A percentile compares a stretch with the other conserved stretches of the same genome.
Evolutionary conservation across 2,797 vertebrate species (phyloP).

Genomic region (Chelon auratus): DNA sequence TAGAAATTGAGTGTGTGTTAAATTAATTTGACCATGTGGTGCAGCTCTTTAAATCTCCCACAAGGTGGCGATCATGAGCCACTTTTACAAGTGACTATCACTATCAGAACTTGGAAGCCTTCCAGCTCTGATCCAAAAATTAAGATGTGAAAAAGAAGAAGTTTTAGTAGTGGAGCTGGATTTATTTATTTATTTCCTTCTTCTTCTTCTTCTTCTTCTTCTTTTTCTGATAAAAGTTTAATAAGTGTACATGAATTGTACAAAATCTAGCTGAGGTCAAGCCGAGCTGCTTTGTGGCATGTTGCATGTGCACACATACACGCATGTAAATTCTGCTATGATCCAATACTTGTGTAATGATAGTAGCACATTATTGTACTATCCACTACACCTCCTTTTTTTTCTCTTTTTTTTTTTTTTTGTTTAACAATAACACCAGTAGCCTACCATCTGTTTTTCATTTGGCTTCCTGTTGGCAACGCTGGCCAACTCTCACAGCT

Average conservation of each 20-base stretch:
- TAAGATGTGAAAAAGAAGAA: not conserved
- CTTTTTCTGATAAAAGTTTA: no score
- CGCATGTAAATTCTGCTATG: not conserved
- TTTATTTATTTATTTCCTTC: no score
- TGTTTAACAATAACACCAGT: slow-evolving; percentile 46
- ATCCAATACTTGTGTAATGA: not conserved
- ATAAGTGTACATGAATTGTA: not conserved
- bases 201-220: no score
- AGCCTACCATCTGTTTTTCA: slow-evolving; percentile 73
- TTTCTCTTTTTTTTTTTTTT: slow-evolving; percentile 7
- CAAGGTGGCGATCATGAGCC: slow-evolving; percentile 59
- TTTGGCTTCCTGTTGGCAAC: slow-evolving; percentile 70
- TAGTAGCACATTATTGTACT: slow-evolving; percentile 25
- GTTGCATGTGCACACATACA: not conserved
- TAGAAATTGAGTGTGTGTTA: not conserved
- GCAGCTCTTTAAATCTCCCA: slow-evolving; percentile 52
- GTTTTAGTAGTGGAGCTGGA: no score
- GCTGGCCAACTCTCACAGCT: slow-evolving; percentile 50
- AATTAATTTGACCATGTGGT: not conserved
- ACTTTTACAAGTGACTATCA: not conserved
- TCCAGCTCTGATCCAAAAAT: not conserved
- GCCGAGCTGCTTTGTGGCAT: not conserved
- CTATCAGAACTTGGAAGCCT: slow-evolving; percentile 7
- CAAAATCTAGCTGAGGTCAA: not conserved
- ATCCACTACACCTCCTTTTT: slow-evolving; percentile 15